Conservation (phyloP, 92 coral and sea anemone genomes). For the Zoanthus sansibaricus region DNA sequence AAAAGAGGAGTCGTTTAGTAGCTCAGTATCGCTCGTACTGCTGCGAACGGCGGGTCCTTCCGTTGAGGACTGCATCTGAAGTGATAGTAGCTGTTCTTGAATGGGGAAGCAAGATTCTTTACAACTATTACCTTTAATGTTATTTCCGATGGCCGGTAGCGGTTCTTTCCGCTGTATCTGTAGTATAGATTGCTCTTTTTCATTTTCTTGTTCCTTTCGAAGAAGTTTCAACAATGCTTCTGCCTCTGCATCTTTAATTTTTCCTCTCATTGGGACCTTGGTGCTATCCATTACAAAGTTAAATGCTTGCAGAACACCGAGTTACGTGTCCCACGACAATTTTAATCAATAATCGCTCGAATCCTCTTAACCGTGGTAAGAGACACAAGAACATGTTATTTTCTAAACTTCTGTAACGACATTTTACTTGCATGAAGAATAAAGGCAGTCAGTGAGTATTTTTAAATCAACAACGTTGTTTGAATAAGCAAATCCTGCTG, state of each 20-base stretch:
- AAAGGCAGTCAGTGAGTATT: constrained; percentile 24
- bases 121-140: neutral
- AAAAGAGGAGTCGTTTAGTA: constrained; percentile 54
- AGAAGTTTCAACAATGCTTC: constrained; percentile 88
- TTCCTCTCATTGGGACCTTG: constrained; percentile 89
- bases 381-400: constrained; percentile 14
- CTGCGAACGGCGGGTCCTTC: neutral
- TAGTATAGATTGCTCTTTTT: constrained; percentile 72
- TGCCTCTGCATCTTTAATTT: constrained; percentile 93
- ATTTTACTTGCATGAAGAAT: constrained; percentile 24
- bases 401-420: constrained; percentile 1
- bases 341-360: constrained; percentile 29
- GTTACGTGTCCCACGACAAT: neutral
- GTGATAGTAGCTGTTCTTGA: constrained; percentile 27
- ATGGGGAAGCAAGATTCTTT: constrained; percentile 40
- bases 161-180: constrained; percentile 82
- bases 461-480: constrained; percentile 29
- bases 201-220: constrained; percentile 83
- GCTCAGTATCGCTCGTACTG: constrained; percentile 25
- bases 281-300: constrained; percentile 12
- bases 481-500: constrained; percentile 43
- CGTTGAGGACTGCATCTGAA: neutral
- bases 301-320: neutral
- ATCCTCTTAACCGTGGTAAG: constrained; percentile 32
- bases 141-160: constrained; percentile 83